Percentiles rank a stretch among this genome's conserved stretches.
Evolutionary conservation across 2,888 invertebrate species (phyloP).

Genomic region (Rhagophthalmus giganteus): DNA sequence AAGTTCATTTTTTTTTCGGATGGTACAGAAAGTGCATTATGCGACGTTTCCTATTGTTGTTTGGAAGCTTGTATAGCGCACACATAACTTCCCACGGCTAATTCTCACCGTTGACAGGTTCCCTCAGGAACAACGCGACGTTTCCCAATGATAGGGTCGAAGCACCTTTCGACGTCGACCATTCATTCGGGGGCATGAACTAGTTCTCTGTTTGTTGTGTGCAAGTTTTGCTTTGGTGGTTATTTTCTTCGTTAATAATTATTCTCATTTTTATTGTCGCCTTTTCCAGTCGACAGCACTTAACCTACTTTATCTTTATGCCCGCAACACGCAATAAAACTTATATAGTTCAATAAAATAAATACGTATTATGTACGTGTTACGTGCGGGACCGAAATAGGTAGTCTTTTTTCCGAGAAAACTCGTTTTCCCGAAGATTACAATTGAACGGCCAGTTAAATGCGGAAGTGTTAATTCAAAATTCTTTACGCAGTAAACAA

Average conservation of each 20-base stretch:
- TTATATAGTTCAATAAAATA: constrained; percentile 16
- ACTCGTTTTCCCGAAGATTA: neutral
- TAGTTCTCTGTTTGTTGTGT: too few species aligned
- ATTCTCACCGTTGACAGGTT: constrained; percentile 44
- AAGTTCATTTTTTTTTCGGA: too few species aligned
- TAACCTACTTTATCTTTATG: constrained; percentile 20
- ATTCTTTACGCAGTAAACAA: constrained; percentile 13
- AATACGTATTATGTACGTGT: constrained; percentile 2
- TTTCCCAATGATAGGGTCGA: constrained; percentile 29
- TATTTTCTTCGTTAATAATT: constrained; percentile 13
- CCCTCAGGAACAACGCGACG: constrained; percentile 43
- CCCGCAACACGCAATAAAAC: constrained; percentile 8
- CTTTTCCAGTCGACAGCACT: constrained; percentile 9
- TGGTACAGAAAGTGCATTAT: neutral
- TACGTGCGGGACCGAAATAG: neutral
- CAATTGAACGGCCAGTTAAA: constrained; percentile 1
- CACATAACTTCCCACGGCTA: constrained; percentile 42
- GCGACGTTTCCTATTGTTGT: neutral
- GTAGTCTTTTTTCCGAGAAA: constrained; percentile 5
- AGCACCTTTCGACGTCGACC: constrained; percentile 11
- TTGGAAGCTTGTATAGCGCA: constrained; percentile 4
- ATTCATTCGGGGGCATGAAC: constrained; percentile 21
- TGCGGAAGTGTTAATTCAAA: constrained; percentile 14
- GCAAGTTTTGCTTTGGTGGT: constrained; percentile 13
- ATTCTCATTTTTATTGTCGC: constrained; percentile 16